phyloP scores from a whole-genome alignment of 2,797 vertebrate genomes.

The Natrix natrix region DNA sequence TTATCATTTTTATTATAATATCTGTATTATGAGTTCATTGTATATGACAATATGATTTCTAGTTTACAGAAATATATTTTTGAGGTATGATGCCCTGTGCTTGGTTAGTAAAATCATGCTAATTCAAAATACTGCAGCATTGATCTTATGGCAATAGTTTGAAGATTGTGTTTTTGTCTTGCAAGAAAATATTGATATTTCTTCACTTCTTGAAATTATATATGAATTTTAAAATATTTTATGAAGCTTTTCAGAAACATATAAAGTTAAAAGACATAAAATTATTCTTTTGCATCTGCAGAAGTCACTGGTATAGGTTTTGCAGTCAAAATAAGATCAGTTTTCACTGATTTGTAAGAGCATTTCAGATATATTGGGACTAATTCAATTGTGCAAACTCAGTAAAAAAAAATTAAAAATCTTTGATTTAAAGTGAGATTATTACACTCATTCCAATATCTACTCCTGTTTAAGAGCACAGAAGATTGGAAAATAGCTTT shows the following conservation, averaged over 20 bases:
- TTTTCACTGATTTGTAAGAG: not conserved
- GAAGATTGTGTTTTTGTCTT: not conserved
- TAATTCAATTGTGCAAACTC: not conserved
- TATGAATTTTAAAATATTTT: not conserved
- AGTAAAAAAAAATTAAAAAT: not conserved
- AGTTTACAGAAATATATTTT: not conserved
- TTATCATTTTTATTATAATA: not conserved
- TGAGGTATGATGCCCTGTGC: not conserved
- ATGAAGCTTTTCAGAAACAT: not conserved
- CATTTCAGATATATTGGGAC: not conserved
- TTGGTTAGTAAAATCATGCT: not conserved
- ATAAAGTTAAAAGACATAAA: not conserved
- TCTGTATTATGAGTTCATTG: not conserved
- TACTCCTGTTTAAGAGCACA: not conserved
- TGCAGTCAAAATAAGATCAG: not conserved
- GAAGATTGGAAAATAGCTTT: not conserved
- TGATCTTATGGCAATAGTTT: not conserved
- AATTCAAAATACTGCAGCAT: not conserved
- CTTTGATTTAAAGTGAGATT: not conserved
- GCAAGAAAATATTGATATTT: not conserved
- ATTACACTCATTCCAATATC: not conserved
- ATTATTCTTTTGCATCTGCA: not conserved
- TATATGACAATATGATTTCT: not conserved
- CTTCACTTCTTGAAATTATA: not conserved
- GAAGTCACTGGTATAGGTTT: not conserved